phyloP scores from a whole-genome alignment of 1,140 invertebrate species.

The Cyclina sinensis region DNA sequence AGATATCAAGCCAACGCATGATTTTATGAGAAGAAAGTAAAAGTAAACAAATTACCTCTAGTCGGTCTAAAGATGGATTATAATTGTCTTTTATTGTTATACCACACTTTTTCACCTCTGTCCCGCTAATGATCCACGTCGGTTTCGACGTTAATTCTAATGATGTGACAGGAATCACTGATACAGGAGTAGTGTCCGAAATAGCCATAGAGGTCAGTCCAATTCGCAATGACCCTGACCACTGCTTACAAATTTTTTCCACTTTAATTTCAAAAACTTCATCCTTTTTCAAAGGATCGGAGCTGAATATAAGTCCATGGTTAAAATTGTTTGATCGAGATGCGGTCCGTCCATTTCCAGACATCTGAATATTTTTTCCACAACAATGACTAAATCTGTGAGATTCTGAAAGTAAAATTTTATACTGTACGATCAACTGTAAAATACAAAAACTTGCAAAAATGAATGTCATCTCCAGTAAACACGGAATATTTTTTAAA shows the following conservation, averaged over 20 bases:
- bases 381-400: slow-evolving; percentile 90
- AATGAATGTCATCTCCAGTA: no score
- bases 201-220: slow-evolving; percentile 92
- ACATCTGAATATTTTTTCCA: slow-evolving; percentile 91
- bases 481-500: no score
- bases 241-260: slow-evolving; percentile 89
- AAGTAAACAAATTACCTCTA: no score
- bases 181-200: slow-evolving; percentile 88
- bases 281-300: slow-evolving; percentile 87
- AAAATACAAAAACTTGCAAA: no score
- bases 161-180: slow-evolving; percentile 89
- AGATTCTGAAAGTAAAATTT: slow-evolving; percentile 78
- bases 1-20: no score
- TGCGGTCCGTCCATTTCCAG: slow-evolving; percentile 90
- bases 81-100: slow-evolving; percentile 86
- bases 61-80: slow-evolving; percentile 83
- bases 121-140: slow-evolving; percentile 87
- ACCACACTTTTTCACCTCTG: slow-evolving; percentile 87
- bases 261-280: slow-evolving; percentile 89
- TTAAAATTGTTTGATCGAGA: slow-evolving; percentile 89
- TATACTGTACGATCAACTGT: neutral
- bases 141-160: slow-evolving; percentile 83
- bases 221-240: slow-evolving; percentile 92
- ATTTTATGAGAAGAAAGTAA: no score
- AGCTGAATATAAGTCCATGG: slow-evolving; percentile 87